These are phyloP conservation scores for Hyles vespertilio DNA, from an alignment of 1,140 invertebrate genomes.

Conservation along the genomic window DNA sequence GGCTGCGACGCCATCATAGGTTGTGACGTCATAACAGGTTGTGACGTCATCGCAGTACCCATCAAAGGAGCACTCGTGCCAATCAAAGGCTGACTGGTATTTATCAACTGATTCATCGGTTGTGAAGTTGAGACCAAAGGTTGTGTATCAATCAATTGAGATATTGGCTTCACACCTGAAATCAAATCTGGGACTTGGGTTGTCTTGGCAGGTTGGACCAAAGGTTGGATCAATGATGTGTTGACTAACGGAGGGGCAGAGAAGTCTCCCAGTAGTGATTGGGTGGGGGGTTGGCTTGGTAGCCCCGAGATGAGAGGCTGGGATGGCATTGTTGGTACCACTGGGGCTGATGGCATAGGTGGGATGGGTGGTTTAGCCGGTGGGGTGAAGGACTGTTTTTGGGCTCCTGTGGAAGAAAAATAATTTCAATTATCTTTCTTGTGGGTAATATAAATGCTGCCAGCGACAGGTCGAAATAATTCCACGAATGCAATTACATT, in stretches of 20 bases:
- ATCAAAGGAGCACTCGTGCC: constrained; percentile 5
- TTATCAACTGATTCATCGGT: constrained; percentile 11
- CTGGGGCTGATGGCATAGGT: constrained; percentile 40
- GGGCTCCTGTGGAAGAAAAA: constrained; percentile 27
- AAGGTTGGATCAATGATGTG: constrained; percentile 27
- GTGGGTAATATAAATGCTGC: no score
- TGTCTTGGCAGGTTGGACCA: constrained; percentile 40
- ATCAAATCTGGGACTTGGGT: constrained; percentile 52
- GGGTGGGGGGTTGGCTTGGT: constrained; percentile 28
- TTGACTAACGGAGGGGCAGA: constrained; percentile 15
- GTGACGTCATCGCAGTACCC: background rate
- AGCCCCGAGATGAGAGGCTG: constrained; percentile 43
- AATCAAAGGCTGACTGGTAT: background rate
- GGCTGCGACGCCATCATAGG: constrained; percentile 27
- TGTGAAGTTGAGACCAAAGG: constrained; percentile 31
- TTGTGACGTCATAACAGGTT: constrained; percentile 17
- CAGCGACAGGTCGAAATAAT: no score
- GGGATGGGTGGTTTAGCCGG: constrained; percentile 52
- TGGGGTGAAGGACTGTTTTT: constrained; percentile 41
- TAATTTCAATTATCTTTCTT: background rate
- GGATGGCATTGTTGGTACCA: constrained; percentile 21
- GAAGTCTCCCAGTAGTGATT: constrained; percentile 37
- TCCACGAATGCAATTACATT: no score
- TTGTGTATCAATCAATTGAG: constrained; percentile 20
- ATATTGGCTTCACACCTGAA: constrained; percentile 55